Evolutionary conservation across 2,797 vertebrate genomes (phyloP), one percentile per base, ranked within the genome.

Genomic region (Lates japonicus): DNA sequence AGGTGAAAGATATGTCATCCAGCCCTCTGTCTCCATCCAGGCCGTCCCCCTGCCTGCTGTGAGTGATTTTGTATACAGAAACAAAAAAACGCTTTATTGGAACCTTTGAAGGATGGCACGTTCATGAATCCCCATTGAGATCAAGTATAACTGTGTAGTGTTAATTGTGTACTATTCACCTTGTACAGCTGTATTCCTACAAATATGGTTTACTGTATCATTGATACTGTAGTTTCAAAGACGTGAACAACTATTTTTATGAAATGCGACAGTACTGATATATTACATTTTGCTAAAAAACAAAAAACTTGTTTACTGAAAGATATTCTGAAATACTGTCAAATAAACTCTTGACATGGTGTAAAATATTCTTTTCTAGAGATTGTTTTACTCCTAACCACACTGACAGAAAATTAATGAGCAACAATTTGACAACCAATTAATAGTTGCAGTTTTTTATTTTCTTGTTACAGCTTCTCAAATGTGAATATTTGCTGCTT

Each of bases 201-300:
- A 99, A 98, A 99, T 99, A 98, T 98, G 98, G 97, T 99, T 98
- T 97, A 97, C 98, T 99, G 98, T 98, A 99, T 99, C 98, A 99
- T 95, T 96, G 95, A 99, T 98, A 94, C 94, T 94, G 94, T 94
- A 99, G 97, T 99, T 98, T 99, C 97, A 99, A 99, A 99, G 97
- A 98, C 97, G 97, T 98, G 97, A 99, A 97, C 97, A 99, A 99
- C 97, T 99, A 99, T 99, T 99, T 99, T 99, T 99, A 99, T 99
- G 98, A 99, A 98, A 98, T 96, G 97, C 97, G 96, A 98, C 98
- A 97, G 97, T 98, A 97, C 96, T 97, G 97, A 98, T 99, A 99
- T 98, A 99, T 98, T 97, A 99, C 97, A 98, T 99, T 99, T 99
- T 99, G 97, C 97, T 98, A 97, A 99, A 94, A 94, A 94, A 94